Evolutionary conservation across 2,797 vertebrate species (phyloP), one percentile per base, ranked within the genome.

Genomic region (Helicolenus hilgendorfi): DNA sequence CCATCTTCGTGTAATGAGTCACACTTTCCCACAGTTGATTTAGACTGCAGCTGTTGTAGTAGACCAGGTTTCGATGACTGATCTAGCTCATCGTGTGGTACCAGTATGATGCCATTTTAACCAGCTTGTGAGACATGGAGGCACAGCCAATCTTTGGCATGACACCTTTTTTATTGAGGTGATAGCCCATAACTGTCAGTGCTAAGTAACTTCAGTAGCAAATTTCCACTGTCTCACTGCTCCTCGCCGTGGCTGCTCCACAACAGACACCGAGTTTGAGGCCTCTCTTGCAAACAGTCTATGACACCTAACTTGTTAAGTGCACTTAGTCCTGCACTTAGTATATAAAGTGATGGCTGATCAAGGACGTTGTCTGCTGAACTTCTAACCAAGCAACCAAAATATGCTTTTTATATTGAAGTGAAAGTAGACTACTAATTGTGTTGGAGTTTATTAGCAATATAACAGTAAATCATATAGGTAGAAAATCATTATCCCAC

Each of bases 1-100:
- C 64, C 36, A 33, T 85, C 79, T 62, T 68, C 59, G 27, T 79
- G 59, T 81, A 76, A 90, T 87, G 89, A 92, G 63, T 92, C 87
- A 91, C 63, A 89, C 67, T 93, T 89, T 93, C 80, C 79, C 76
- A 72, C 53, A 74, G 74, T 83, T 82, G 41, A 92, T 86, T 87
- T 79, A 86, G 69, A 76, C 84, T 83, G 87, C 89, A 89, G 92
- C 85, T 94, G 88, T 83, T 82, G 71, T 72, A 72, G 67, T 35
- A 64, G 68, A 82, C 65, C 75, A 72, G 62, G 71, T 73, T 86
- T 72, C 26, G 55, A 82, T 78, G 83, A 86, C 71, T 84, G 86
- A 85, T 82, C 41, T 8, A 27, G n/a, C 72, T 65, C 72, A 41
- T 27, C 70, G 85, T 79, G 79, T 65, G 72, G 63, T 76, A 65